phyloP scores from a whole-genome alignment of 2,888 invertebrate species.

The Machimus atricapillus region DNA sequence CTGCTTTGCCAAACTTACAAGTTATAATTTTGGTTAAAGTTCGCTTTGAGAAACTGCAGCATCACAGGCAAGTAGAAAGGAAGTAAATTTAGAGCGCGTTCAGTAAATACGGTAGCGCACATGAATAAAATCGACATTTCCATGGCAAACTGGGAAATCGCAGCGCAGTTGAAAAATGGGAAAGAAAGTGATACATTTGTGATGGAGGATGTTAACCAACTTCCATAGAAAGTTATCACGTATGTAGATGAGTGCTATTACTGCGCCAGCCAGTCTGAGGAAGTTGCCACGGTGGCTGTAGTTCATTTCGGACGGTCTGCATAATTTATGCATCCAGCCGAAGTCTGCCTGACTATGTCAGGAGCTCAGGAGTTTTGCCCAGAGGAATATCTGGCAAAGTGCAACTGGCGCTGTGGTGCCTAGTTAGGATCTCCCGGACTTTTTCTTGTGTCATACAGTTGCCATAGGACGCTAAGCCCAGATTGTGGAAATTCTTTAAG shows the following conservation, averaged over 20 bases:
- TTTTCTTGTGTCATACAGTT: not conserved
- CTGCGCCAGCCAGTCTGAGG: not conserved
- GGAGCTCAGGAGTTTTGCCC: not conserved
- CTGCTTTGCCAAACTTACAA: not conserved
- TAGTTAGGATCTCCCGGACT: not conserved
- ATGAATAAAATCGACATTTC: not conserved
- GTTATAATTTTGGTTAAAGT: not conserved
- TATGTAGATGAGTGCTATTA: not conserved
- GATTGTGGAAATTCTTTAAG: not conserved
- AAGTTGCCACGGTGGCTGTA: not conserved
- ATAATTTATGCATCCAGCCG: conserved; percentile 4
- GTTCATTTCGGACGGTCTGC: not conserved
- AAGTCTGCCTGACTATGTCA: not conserved
- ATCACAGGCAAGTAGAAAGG: not conserved
- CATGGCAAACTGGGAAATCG: not conserved
- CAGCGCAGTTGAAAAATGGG: not conserved
- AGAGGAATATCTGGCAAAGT: not conserved
- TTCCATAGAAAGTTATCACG: not conserved
- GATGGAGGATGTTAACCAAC: not conserved
- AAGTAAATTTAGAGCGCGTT: not conserved
- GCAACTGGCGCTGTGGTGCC: not conserved
- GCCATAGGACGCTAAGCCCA: not conserved
- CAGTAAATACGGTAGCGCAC: not conserved
- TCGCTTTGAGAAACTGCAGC: not conserved
- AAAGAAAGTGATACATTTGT: not conserved